phyloP scores from a whole-genome alignment of 2,113 vertebrate genomes.

The Capricornis sumatraensis region DNA sequence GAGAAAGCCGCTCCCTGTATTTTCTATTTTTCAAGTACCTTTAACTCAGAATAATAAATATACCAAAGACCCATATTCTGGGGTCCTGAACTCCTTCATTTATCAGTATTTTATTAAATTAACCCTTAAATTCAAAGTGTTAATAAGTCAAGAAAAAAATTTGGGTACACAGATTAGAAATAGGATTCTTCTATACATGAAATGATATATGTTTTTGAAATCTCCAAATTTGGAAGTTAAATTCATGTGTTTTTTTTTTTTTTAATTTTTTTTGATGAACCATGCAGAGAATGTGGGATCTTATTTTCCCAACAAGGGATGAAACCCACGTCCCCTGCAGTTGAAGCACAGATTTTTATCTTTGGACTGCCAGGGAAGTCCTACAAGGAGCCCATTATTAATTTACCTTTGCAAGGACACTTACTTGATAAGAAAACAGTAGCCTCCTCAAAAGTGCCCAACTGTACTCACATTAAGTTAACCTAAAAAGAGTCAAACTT shows the following conservation, averaged over 20 bases:
- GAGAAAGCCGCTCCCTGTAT: not conserved
- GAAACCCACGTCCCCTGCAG: not conserved
- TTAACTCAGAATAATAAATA: not conserved
- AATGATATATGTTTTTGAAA: not conserved
- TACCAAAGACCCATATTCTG: not conserved
- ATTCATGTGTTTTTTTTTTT: not conserved
- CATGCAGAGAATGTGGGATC: not conserved
- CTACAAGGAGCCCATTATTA: not conserved
- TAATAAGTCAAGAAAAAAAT: constrained; percentile 14
- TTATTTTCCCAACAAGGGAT: not conserved
- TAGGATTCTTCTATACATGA: not conserved
- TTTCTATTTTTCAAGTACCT: not conserved
- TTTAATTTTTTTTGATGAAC: not conserved
- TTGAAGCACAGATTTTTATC: not conserved
- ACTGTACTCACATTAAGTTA: not conserved
- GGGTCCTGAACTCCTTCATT: not conserved
- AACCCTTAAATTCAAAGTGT: not conserved
- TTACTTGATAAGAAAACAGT: not conserved
- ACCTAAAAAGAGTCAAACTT: not conserved
- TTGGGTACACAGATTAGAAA: not conserved
- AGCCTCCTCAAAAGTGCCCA: not conserved
- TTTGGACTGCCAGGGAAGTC: not conserved
- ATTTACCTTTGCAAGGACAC: not conserved
- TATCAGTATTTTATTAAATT: not conserved
- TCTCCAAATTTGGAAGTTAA: not conserved